Conservation (phyloP, 2,888 invertebrate species). For the Oscheius onirici region DNA sequence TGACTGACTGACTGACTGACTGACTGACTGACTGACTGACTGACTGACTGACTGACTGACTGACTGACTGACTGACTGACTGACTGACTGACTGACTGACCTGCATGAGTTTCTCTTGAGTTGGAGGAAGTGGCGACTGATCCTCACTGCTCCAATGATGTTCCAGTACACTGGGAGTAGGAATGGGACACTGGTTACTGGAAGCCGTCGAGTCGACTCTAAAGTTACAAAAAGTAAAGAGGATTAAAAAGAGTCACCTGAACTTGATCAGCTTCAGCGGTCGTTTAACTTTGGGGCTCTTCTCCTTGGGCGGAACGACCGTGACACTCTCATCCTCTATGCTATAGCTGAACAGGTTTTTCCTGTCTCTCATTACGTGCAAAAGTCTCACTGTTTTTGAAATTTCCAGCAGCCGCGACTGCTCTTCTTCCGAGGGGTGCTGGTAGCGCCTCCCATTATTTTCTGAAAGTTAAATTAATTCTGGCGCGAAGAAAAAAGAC, state of each 20-base stretch:
- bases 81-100: conserved; percentile 33
- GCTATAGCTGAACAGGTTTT: conserved; percentile 23
- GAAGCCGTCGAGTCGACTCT: conserved; percentile 12
- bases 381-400: conserved; percentile 19
- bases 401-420: conserved; percentile 33
- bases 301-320: conserved; percentile 5
- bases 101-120: conserved; percentile 56
- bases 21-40: too few species aligned
- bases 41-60: too few species aligned
- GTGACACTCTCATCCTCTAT: conserved; percentile 21
- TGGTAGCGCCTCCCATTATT: conserved; percentile 29
- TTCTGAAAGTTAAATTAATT: conserved; percentile 24
- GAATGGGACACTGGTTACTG: conserved; percentile 43
- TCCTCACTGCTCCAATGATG: conserved; percentile 44
- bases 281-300: conserved; percentile 8
- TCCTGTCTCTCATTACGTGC: neutral
- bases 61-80: too few species aligned
- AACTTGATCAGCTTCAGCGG: conserved; percentile 20
- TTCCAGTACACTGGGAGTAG: conserved; percentile 49
- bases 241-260: too few species aligned
- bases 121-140: conserved; percentile 39
- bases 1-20: too few species aligned
- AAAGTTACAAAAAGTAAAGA: neutral
- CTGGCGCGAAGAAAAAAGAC: neutral
- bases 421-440: conserved; percentile 27